phyloP scores from a whole-genome alignment of 1,140 invertebrate species.

The Heliconius hewitsoni region DNA sequence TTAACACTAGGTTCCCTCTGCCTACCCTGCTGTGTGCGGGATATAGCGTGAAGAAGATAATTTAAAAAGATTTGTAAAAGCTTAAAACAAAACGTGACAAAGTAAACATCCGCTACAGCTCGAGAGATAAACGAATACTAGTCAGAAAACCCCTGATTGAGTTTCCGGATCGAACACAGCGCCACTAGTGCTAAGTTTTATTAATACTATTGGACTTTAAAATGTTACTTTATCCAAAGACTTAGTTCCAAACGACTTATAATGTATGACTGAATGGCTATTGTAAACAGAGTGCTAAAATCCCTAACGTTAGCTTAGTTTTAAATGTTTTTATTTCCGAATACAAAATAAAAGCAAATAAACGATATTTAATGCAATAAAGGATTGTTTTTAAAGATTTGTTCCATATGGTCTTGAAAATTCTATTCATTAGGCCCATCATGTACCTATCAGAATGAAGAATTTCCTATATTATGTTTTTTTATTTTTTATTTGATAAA shows the following conservation, averaged over 20 bases:
- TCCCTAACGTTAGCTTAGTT: too few species aligned
- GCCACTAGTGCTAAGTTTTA: not conserved
- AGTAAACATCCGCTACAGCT: slow-evolving; percentile 18
- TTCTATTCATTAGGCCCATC: too few species aligned
- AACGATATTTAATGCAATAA: too few species aligned
- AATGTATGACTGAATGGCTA: not conserved
- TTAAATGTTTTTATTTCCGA: too few species aligned
- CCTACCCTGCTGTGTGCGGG: too few species aligned
- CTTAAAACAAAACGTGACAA: not conserved
- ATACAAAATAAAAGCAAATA: too few species aligned
- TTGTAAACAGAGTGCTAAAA: not conserved
- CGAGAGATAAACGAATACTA: slow-evolving; percentile 15
- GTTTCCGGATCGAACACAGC: slow-evolving; percentile 2
- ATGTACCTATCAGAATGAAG: too few species aligned
- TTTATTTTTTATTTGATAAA: too few species aligned
- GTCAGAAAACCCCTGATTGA: slow-evolving; percentile 16
- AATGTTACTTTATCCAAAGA: not conserved
- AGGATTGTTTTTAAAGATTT: too few species aligned
- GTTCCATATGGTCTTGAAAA: too few species aligned
- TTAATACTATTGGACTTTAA: slow-evolving; percentile 3
- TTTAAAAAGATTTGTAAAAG: not conserved
- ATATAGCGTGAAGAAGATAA: not conserved
- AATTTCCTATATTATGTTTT: too few species aligned
- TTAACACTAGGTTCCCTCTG: too few species aligned
- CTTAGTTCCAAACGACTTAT: not conserved